These are phyloP conservation scores for Cryptocephalus primarius DNA, from an alignment of 2,888 invertebrate genomes.

Conservation along the genomic window DNA sequence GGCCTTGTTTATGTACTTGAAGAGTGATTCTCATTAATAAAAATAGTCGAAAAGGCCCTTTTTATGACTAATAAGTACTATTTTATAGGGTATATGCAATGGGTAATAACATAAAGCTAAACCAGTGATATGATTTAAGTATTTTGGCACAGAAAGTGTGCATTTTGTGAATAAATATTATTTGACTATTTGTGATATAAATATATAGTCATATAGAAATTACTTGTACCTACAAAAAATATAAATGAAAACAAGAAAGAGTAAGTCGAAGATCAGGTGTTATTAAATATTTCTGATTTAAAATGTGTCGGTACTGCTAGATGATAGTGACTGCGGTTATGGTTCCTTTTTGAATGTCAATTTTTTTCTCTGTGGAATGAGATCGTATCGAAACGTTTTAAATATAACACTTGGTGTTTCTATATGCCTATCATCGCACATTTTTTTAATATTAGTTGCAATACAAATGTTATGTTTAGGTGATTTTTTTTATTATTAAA, in stretches of 20 bases:
- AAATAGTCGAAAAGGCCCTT: too few relatives aligned
- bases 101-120: conserved; percentile 14
- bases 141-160: conserved; percentile 29
- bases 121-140: conserved; percentile 37
- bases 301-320: not conserved
- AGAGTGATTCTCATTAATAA: too few relatives aligned
- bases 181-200: conserved; percentile 34
- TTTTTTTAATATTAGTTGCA: conserved; percentile 28
- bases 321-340: too few relatives aligned
- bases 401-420: conserved; percentile 17
- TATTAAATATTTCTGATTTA: conserved; percentile 1
- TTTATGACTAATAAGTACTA: too few relatives aligned
- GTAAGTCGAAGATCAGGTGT: not conserved
- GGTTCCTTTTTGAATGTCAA: too few relatives aligned
- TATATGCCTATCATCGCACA: conserved; percentile 34
- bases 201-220: conserved; percentile 30
- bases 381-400: too few relatives aligned
- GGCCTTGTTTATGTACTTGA: too few relatives aligned
- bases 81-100: conserved; percentile 1
- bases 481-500: conserved; percentile 33
- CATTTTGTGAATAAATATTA: conserved; percentile 27
- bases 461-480: conserved; percentile 30
- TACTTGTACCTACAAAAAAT: not conserved
- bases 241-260: conserved; percentile 1
- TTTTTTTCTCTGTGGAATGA: too few relatives aligned